phyloP scores from a whole-genome alignment of 2,797 vertebrate species.

The Echiichthys vipera region DNA sequence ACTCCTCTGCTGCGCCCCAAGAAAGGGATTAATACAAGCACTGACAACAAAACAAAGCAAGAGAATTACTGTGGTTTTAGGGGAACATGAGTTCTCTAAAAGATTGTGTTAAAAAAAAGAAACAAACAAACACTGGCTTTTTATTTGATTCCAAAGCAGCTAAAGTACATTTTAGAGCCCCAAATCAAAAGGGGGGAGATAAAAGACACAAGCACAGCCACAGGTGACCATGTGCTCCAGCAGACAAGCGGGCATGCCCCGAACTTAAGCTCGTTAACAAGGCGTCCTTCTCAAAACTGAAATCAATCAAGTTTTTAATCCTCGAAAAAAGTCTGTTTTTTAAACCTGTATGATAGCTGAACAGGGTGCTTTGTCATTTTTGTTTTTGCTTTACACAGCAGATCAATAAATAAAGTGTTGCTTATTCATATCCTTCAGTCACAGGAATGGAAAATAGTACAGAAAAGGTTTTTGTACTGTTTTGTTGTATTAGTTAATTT shows the following conservation, averaged over 20 bases:
- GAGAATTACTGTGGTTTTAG: conserved; percentile 2
- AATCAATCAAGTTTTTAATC: neutral
- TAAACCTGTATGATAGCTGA: neutral
- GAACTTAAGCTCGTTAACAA: conserved; percentile 38
- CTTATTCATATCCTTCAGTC: neutral
- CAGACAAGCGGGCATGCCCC: conserved; percentile 19
- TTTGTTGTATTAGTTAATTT: neutral
- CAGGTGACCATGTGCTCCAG: neutral
- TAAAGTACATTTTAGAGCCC: neutral
- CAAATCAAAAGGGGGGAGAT: neutral
- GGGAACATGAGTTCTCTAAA: conserved; percentile 1
- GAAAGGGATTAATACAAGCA: conserved; percentile 33
- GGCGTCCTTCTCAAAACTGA: neutral
- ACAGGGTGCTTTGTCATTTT: neutral
- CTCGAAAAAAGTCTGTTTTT: conserved; percentile 15
- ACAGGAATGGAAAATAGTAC: neutral
- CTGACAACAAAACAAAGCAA: neutral
- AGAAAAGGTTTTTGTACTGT: no score
- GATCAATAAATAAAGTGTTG: neutral
- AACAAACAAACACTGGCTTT: no score
- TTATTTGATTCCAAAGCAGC: neutral
- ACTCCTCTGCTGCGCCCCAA: conserved; percentile 9
- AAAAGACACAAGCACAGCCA: neutral
- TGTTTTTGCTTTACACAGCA: neutral
- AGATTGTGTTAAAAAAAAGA: conserved; percentile 4